These are phyloP conservation scores for Pasiphila rectangulata DNA, from an alignment of 2,888 invertebrate species.

Conservation along the genomic window DNA sequence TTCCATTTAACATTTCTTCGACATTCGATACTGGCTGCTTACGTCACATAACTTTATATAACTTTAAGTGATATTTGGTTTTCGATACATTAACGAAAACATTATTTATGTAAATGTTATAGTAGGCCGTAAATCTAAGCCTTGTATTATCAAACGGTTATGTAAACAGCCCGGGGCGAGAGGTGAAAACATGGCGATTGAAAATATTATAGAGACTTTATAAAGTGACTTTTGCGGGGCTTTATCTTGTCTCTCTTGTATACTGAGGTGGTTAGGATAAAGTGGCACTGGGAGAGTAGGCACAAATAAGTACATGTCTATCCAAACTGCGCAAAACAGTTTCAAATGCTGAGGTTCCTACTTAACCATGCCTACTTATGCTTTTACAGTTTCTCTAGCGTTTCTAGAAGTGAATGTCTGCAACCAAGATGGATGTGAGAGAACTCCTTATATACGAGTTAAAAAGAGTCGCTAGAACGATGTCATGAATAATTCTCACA, in stretches of 20 bases:
- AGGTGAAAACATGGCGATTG: not conserved
- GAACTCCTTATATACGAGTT: not conserved
- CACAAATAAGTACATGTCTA: no score
- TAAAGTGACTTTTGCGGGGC: not conserved
- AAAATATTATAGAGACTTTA: not conserved
- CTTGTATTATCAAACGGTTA: constrained; percentile 28
- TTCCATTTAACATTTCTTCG: no score
- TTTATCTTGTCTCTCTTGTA: not conserved
- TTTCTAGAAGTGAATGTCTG: not conserved
- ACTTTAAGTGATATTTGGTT: constrained; percentile 17
- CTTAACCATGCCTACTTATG: no score
- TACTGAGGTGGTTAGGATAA: not conserved
- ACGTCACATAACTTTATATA: constrained; percentile 18
- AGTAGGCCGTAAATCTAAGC: constrained; percentile 26
- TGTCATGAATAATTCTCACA: constrained; percentile 17
- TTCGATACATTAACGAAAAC: constrained; percentile 27
- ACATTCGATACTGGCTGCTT: no score
- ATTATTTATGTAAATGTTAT: constrained; percentile 30
- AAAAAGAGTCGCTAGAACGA: not conserved
- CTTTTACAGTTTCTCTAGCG: not conserved
- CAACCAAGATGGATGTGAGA: not conserved
- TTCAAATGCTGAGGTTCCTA: no score
- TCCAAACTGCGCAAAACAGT: no score
- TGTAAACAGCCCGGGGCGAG: constrained; percentile 25
- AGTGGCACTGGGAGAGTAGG: no score